A percentile compares a stretch with the other conserved stretches of the same genome.
Conservation (phyloP, 2,113 vertebrate species). For the Pachycephala philippinensis region DNA sequence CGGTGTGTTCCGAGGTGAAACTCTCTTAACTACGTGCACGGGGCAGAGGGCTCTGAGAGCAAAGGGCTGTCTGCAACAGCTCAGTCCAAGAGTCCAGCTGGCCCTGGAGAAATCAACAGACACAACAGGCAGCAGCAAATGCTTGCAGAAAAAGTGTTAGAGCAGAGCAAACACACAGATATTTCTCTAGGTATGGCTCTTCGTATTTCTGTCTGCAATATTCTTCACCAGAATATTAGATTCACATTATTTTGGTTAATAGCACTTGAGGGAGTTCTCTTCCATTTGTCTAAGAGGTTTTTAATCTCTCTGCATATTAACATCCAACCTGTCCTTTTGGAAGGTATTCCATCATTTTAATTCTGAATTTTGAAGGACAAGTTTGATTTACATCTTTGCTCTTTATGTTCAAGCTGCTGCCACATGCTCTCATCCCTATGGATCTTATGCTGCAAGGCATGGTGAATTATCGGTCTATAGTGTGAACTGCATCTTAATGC, state of each 20-base stretch:
- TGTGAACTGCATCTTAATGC: no score
- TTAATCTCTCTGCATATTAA: slow-evolving; percentile 1
- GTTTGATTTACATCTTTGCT: background rate
- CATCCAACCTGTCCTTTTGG: slow-evolving; percentile 12
- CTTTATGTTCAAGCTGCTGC: background rate
- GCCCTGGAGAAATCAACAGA: slow-evolving; percentile 18
- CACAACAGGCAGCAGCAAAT: background rate
- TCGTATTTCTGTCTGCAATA: background rate
- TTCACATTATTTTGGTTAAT: background rate
- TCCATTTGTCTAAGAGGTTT: slow-evolving; percentile 15
- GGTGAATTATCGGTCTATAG: background rate
- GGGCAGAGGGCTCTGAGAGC: slow-evolving; percentile 8
- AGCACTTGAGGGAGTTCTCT: background rate
- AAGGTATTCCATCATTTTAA: background rate
- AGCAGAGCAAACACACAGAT: background rate
- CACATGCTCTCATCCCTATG: background rate
- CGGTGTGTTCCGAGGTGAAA: background rate
- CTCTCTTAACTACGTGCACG: background rate
- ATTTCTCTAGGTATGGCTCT: background rate
- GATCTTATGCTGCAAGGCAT: background rate
- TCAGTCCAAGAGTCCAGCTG: background rate
- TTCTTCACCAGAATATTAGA: background rate
- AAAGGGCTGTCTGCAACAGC: background rate
- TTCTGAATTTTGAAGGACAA: background rate
- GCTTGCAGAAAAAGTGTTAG: background rate